Conservation (phyloP, 2,113 vertebrate genomes). For the Merops nubicus region DNA sequence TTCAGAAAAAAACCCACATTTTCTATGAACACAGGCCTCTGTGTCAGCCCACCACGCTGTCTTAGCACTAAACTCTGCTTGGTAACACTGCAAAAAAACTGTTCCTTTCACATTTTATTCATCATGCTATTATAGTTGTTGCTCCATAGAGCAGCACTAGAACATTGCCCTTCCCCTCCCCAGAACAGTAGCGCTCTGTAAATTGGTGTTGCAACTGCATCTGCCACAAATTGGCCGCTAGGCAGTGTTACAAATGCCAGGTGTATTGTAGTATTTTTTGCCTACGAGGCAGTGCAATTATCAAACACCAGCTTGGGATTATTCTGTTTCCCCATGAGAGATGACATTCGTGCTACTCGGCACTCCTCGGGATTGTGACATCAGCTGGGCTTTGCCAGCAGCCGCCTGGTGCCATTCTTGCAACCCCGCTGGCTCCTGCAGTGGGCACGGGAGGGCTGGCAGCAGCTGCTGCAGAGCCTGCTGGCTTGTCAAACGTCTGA, state of each 20-base stretch:
- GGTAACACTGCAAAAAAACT: not conserved
- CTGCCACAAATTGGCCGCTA: not conserved
- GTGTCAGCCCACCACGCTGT: not conserved
- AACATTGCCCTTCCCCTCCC: not conserved
- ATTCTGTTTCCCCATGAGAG: not conserved
- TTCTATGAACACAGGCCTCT: not conserved
- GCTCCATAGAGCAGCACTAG: not conserved
- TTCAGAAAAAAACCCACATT: not conserved
- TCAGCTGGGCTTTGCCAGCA: not conserved
- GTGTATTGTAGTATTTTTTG: not conserved
- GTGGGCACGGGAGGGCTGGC: not conserved
- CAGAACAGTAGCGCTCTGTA: not conserved
- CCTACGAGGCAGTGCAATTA: not conserved
- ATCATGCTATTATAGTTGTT: not conserved
- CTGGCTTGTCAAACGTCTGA: not conserved
- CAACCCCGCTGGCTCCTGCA: fast-evolving
- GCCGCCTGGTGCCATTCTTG: not conserved
- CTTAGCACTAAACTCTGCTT: not conserved
- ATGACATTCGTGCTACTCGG: not conserved
- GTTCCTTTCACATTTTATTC: not conserved
- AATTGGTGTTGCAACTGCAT: not conserved
- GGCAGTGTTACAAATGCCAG: not conserved
- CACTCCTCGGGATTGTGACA: not conserved
- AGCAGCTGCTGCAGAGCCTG: not conserved
- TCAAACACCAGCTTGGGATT: not conserved